Evolutionary conservation across 35 echinoderm and acorn worm genomes (phyloP).

Genomic region (Anneissia japonica): DNA sequence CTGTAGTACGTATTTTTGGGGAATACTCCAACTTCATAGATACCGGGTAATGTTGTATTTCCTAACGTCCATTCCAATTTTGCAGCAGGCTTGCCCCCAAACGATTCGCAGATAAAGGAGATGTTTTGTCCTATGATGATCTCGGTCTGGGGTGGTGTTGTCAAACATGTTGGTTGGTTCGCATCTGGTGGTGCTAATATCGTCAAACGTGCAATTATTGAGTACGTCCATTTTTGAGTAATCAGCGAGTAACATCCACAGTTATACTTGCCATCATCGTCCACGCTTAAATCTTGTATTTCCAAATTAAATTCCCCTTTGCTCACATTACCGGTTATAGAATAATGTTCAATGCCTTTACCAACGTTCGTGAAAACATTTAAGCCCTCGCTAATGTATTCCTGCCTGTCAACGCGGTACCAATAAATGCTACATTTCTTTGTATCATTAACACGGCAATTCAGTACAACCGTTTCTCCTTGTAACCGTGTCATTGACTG

Average conservation of each 20-base stretch:
- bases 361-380: not conserved
- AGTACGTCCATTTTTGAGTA: not conserved
- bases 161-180: constrained; percentile 30
- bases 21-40: not conserved
- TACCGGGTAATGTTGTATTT: not conserved
- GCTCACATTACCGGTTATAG: not conserved
- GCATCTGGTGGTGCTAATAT: constrained; percentile 16
- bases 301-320: constrained; percentile 22
- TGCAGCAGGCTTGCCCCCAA: constrained; percentile 30
- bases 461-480: constrained; percentile 24
- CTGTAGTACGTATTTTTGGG: constrained; percentile 5
- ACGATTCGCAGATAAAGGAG: constrained; percentile 24
- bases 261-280: constrained; percentile 37
- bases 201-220: not conserved
- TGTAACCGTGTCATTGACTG: not conserved
- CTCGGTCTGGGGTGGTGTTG: constrained; percentile 1
- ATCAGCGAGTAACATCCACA: constrained; percentile 30
- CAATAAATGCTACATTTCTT: constrained; percentile 28
- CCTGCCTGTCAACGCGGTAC: constrained; percentile 42
- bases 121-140: constrained; percentile 39
- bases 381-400: constrained; percentile 17
- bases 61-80: constrained; percentile 34
- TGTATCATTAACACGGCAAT: constrained; percentile 25
- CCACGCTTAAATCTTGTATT: constrained; percentile 9
- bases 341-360: constrained; percentile 24